A percentile compares a stretch with the other conserved stretches of the same genome.
Conservation (phyloP, 2,888 invertebrate genomes). For the Rotaria sp. region DNA sequence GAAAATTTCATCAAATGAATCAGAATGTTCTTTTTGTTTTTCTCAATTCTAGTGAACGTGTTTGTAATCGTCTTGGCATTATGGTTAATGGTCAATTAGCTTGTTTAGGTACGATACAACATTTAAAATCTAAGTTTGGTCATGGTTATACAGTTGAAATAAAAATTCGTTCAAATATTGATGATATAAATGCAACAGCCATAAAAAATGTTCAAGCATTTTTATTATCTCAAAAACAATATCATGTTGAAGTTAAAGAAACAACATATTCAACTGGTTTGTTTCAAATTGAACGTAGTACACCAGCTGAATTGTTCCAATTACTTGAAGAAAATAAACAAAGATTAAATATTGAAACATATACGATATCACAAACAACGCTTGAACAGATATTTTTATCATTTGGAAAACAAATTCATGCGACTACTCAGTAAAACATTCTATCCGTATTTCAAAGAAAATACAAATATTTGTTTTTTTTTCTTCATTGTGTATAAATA, state of each 20-base stretch:
- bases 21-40: too few relatives aligned
- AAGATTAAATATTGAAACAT: conserved; percentile 51
- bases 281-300: neutral
- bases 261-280: neutral
- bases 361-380: conserved; percentile 55
- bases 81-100: conserved; percentile 56
- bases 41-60: conserved; percentile 61
- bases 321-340: conserved; percentile 37
- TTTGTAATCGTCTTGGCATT: conserved; percentile 57
- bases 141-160: conserved; percentile 61
- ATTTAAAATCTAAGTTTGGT: conserved; percentile 61
- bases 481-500: too few relatives aligned
- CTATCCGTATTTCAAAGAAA: too few relatives aligned
- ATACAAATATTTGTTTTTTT: too few relatives aligned
- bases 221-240: neutral
- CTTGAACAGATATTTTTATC: conserved; percentile 60
- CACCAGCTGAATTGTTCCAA: conserved; percentile 32
- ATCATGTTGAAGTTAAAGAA: neutral
- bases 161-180: neutral
- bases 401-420: conserved; percentile 43
- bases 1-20: neutral
- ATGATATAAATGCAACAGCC: neutral
- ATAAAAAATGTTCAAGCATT: neutral
- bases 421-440: too few relatives aligned
- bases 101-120: conserved; percentile 56